Evolutionary conservation across 92 coral and sea anemone genomes (phyloP), one percentile per base, ranked within the genome.

Genomic region (Ricordea florida): DNA sequence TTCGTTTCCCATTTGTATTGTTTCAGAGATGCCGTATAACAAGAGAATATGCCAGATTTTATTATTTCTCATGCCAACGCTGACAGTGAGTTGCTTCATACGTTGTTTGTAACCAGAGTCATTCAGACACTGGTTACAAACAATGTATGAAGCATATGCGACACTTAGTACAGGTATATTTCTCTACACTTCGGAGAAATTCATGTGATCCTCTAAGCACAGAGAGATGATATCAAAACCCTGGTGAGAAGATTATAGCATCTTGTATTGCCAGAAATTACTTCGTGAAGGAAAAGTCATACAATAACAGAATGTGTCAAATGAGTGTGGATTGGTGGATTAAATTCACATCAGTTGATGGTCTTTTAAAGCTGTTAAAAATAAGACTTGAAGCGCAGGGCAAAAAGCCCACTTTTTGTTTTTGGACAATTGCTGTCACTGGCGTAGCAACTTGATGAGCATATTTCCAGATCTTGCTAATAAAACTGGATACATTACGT

Each of bases 11-110:
- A 47, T 63, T 78, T 27, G 18, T 43, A 21, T 66, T 85, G 58
- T 79, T 79, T 79, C 82, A 85, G 24, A 79, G 72, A 65, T 22
- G 73, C 20, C 82, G 86, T 23, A 40, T 70, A 10, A 85, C 85
- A 35, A 69, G 46, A 71, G 85, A 78, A 26, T 38, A 65, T 26
- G 23, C 27, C 25, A 30, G 61, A 10, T 69, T 69, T 77, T 62
- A 68, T 84, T 7, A 48, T 59, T 16, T 36, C 80, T 32, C 89
- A 83, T 47, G 59, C 78, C 14, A 58, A 67, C 34, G 84, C 62
- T 83, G 40, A 22, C 84, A n/a, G 69, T 84, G 15, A 76, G 82
- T 48, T n/a, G n/a, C n/a, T n/a, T n/a, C n/a, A n/a, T n/a, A n/a
- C n/a, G n/a, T n/a, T n/a, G n/a, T n/a, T n/a, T n/a, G n/a, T n/a